A percentile compares a stretch with the other conserved stretches of the same genome.
These are phyloP conservation scores for Drosophila sturtevanti DNA, from an alignment of 1,140 invertebrate genomes.

Conservation along the genomic window DNA sequence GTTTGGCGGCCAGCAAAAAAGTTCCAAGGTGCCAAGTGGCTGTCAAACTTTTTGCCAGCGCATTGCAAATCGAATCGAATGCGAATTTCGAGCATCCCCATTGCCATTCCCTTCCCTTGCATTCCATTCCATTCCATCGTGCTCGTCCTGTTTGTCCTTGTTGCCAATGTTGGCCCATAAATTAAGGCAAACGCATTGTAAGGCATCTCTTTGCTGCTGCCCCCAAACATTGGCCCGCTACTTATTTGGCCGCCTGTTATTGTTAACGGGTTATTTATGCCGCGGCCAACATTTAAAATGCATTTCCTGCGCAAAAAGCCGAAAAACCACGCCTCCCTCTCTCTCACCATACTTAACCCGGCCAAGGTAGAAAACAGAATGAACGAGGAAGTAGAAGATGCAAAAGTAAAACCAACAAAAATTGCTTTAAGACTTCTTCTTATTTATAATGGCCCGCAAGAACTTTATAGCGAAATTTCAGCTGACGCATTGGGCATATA, in stretches of 20 bases:
- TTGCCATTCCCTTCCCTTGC: neutral
- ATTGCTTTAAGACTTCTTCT: constrained; percentile 55
- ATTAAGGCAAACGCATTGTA: constrained; percentile 63
- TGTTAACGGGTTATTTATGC: constrained; percentile 78
- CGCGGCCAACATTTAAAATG: constrained; percentile 73
- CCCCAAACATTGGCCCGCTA: constrained; percentile 3
- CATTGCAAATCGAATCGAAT: constrained; percentile 66
- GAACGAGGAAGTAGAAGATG: neutral
- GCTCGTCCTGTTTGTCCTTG: constrained; percentile 41
- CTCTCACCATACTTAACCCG: neutral
- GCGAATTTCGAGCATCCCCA: constrained; percentile 45
- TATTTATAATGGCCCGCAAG: constrained; percentile 62
- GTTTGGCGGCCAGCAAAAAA: constrained; percentile 41
- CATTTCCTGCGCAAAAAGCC: constrained; percentile 62
- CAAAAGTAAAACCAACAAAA: constrained; percentile 18
- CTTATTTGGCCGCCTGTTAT: constrained; percentile 50
- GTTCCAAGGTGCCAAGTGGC: constrained; percentile 76
- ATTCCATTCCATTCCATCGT: constrained; percentile 15
- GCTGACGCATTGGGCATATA: constrained; percentile 42
- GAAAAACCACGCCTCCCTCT: constrained; percentile 23
- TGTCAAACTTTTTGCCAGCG: constrained; percentile 69
- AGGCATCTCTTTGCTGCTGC: neutral
- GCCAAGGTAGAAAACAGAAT: constrained; percentile 8
- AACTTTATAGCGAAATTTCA: constrained; percentile 53
- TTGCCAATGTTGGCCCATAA: constrained; percentile 58